Evolutionary conservation across 92 coral and sea anemone species (phyloP).

Genomic region (Heliopora coerulea): DNA sequence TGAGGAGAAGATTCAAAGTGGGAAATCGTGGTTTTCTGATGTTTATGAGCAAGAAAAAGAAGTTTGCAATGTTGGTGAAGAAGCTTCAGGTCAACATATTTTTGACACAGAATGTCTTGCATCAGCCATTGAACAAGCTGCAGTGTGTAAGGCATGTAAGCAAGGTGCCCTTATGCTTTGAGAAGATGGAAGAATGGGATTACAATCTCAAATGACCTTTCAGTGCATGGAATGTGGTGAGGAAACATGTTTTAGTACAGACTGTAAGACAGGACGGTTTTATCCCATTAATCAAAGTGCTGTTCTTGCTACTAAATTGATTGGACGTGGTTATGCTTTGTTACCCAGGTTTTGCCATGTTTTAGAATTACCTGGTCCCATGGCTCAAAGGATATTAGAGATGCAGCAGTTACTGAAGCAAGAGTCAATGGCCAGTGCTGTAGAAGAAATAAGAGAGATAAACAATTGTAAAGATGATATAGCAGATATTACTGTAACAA

Average conservation of each 20-base stretch:
- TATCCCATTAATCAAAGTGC: slow-evolving; percentile 29
- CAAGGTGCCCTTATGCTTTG: slow-evolving; percentile 23
- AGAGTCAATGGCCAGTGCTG: slow-evolving; percentile 32
- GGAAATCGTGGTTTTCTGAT: background rate
- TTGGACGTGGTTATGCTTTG: slow-evolving; percentile 31
- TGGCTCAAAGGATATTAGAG: slow-evolving; percentile 34
- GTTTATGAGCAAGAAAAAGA: background rate
- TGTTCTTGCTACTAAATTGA: slow-evolving; percentile 33
- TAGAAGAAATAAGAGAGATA: slow-evolving; percentile 14
- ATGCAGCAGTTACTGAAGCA: slow-evolving; percentile 33
- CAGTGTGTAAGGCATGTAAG: slow-evolving; percentile 24
- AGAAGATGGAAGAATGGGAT: slow-evolving; percentile 39
- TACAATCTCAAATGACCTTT: slow-evolving; percentile 8
- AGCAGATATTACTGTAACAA: slow-evolving; percentile 2
- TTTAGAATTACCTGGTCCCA: slow-evolving; percentile 30
- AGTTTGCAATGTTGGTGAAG: background rate
- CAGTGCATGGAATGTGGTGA: slow-evolving; percentile 21
- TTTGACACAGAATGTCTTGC: background rate
- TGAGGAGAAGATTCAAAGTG: slow-evolving; percentile 6
- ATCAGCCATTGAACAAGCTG: slow-evolving; percentile 30
- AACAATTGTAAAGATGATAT: background rate
- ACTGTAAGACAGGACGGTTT: slow-evolving; percentile 32
- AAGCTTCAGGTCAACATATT: background rate
- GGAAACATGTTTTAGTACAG: slow-evolving; percentile 27
- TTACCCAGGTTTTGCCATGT: slow-evolving; percentile 1